These are phyloP conservation scores for Norana najaformis DNA, from an alignment of 2,888 invertebrate genomes.

Conservation along the genomic window DNA sequence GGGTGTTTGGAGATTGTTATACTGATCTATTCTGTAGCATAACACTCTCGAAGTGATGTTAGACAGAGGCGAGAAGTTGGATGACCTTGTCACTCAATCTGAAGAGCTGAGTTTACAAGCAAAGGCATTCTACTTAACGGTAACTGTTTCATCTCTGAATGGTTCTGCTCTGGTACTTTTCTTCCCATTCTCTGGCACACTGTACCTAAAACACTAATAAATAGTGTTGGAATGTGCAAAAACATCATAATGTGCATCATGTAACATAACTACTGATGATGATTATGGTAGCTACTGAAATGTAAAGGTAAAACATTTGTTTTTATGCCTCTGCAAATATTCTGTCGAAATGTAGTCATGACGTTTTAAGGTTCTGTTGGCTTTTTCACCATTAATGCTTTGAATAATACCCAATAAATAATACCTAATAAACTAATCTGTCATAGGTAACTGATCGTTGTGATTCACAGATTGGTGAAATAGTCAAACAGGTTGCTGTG, in stretches of 20 bases:
- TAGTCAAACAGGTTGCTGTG: too few species aligned
- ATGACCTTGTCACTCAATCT: slow-evolving; percentile 32
- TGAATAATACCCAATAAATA: background rate
- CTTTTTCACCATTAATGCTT: background rate
- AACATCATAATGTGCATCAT: background rate
- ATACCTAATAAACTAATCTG: too few species aligned
- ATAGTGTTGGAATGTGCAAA: background rate
- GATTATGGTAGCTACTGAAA: background rate
- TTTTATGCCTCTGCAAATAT: background rate
- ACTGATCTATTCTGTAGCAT: background rate
- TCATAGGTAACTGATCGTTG: too few species aligned
- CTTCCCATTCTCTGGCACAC: background rate
- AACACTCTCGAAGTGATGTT: slow-evolving; percentile 31
- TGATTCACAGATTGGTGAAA: too few species aligned
- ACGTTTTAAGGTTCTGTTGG: background rate
- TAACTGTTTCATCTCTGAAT: background rate
- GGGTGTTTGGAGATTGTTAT: background rate
- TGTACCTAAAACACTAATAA: background rate
- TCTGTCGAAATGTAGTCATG: background rate
- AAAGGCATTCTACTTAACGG: slow-evolving; percentile 36
- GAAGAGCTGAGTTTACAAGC: slow-evolving; percentile 35
- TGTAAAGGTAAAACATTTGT: background rate
- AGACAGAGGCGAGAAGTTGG: slow-evolving; percentile 34
- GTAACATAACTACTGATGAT: background rate
- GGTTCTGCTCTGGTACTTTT: background rate